A percentile compares a stretch with the other conserved stretches of the same genome.
Evolutionary conservation across 2,888 invertebrate species (phyloP).

Genomic region (Nomada ferruginata): DNA sequence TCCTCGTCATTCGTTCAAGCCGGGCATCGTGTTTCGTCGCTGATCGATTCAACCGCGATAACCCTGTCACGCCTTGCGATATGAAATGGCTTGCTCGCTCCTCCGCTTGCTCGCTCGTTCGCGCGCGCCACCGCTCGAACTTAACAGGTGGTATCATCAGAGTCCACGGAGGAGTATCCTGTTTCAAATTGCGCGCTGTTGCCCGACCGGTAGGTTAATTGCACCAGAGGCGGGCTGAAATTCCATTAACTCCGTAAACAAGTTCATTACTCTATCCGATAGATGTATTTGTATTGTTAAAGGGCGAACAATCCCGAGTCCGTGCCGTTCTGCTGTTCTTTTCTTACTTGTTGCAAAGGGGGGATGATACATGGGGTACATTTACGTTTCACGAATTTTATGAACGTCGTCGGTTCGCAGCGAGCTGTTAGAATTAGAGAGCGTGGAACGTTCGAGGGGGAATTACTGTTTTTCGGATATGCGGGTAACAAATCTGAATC

Average conservation of each 20-base stretch:
- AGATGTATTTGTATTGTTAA: slow-evolving; percentile 30
- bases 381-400: too few relatives aligned
- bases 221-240: slow-evolving; percentile 46
- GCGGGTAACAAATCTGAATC: slow-evolving; percentile 26
- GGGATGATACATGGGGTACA: too few relatives aligned
- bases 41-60: slow-evolving; percentile 54
- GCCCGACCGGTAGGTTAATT: slow-evolving; percentile 54
- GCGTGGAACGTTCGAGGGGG: not conserved
- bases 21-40: slow-evolving; percentile 53
- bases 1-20: slow-evolving; percentile 44
- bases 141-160: slow-evolving; percentile 63
- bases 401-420: too few relatives aligned
- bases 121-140: slow-evolving; percentile 41
- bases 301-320: not conserved
- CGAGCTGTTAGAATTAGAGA: slow-evolving; percentile 2
- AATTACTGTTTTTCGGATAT: not conserved
- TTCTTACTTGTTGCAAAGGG: not conserved
- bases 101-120: slow-evolving; percentile 35
- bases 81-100: slow-evolving; percentile 43
- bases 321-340: not conserved
- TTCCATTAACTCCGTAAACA: slow-evolving; percentile 53
- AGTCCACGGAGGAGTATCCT: slow-evolving; percentile 52
- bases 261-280: slow-evolving; percentile 47
- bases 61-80: slow-evolving; percentile 41
- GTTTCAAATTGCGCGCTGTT: slow-evolving; percentile 61